phyloP scores from a whole-genome alignment of 2,113 vertebrate genomes.

The Baryphthengus martii region DNA sequence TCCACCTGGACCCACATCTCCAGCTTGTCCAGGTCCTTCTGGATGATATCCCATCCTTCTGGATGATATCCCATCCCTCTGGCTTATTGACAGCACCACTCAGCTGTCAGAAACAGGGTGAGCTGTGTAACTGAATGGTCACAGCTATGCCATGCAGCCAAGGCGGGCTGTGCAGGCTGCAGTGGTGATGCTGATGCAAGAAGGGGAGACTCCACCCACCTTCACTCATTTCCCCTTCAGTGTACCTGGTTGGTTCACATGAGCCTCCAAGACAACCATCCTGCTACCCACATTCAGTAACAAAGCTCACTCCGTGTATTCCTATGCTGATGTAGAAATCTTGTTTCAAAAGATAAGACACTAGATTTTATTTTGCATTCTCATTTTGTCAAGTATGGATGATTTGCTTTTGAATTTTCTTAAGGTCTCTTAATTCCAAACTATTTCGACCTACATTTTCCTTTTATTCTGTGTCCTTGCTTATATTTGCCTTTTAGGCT shows the following conservation, averaged over 20 bases:
- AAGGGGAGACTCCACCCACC: not conserved
- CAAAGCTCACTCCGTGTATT: fast-evolving
- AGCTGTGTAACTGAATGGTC: not conserved
- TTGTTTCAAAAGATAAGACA: not conserved
- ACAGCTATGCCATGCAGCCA: not conserved
- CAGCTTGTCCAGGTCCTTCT: no score
- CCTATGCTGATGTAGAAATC: not conserved
- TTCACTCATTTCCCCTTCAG: not conserved
- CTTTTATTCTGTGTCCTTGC: not conserved
- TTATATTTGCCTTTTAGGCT: not conserved
- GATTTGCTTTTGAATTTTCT: not conserved
- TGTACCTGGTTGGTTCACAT: fast-evolving
- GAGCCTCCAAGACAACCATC: fast-evolving
- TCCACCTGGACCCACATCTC: no score
- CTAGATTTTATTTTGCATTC: not conserved
- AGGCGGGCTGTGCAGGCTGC: not conserved
- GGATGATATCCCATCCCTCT: no score
- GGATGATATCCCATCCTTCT: no score
- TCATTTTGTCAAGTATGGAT: not conserved
- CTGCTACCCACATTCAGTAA: not conserved
- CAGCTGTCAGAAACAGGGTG: no score
- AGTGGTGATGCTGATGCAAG: fast-evolving
- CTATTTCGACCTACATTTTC: not conserved
- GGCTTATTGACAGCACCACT: no score
- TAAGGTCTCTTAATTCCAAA: not conserved